These are phyloP conservation scores for Phrynosoma platyrhinos DNA, from an alignment of 2,113 vertebrate species.

Conservation along the genomic window DNA sequence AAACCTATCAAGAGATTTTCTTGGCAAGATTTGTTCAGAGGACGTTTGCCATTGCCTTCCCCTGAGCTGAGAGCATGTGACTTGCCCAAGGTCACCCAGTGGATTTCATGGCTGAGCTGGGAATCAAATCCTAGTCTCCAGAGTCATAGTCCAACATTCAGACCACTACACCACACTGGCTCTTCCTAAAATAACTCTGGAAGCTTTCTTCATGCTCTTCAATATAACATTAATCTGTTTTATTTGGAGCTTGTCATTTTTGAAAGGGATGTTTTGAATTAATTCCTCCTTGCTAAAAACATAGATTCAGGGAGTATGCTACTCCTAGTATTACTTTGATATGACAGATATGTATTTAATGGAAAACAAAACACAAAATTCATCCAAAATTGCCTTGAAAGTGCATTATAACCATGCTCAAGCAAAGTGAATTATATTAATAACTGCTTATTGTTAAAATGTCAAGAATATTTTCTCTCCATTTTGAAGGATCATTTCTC, in stretches of 20 bases:
- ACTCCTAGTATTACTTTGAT: constrained; percentile 61
- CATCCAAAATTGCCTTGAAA: constrained; percentile 71
- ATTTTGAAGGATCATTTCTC: constrained; percentile 75
- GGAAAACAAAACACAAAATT: constrained; percentile 74
- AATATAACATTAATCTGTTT: constrained; percentile 24
- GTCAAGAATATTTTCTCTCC: constrained; percentile 76
- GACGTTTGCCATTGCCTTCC: no score
- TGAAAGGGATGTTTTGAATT: constrained; percentile 60
- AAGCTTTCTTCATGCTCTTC: constrained; percentile 28
- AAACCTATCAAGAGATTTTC: no score
- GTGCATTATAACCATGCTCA: constrained; percentile 71
- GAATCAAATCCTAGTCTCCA: no score
- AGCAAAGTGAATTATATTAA: constrained; percentile 75
- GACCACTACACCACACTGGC: neutral
- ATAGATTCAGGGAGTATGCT: constrained; percentile 57
- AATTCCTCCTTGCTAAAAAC: constrained; percentile 60
- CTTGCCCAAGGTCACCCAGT: no score
- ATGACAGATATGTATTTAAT: constrained; percentile 73
- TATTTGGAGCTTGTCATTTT: constrained; percentile 59
- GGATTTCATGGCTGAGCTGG: no score
- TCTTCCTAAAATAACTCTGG: neutral
- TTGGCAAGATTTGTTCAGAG: no score
- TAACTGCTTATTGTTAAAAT: constrained; percentile 78
- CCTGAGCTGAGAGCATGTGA: no score
- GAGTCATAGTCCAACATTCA: no score